Percentiles rank a stretch among this genome's conserved stretches.
These are phyloP conservation scores for Daktulosphaira vitifoliae DNA, from an alignment of 1,140 invertebrate species.

Conservation along the genomic window DNA sequence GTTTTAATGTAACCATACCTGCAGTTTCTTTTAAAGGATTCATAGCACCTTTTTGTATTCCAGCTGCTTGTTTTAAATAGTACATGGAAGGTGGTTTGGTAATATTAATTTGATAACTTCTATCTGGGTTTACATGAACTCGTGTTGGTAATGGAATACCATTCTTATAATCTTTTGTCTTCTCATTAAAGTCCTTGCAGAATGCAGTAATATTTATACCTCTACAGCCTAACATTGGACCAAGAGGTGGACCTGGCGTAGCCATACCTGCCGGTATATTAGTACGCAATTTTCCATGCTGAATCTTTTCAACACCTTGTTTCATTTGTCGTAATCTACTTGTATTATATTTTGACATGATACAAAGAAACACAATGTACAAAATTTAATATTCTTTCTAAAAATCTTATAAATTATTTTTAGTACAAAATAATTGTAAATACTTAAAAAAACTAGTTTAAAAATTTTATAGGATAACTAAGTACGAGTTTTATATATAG, in stretches of 20 bases:
- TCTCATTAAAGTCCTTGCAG: conserved; percentile 97
- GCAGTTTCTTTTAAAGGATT: conserved; percentile 62
- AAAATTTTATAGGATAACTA: too few species aligned
- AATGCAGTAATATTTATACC: conserved; percentile 93
- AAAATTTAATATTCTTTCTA: too few species aligned
- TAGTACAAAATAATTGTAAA: too few species aligned
- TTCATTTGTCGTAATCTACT: conserved; percentile 55
- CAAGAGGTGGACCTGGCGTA: conserved; percentile 76
- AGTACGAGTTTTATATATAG: too few species aligned
- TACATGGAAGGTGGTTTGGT: conserved; percentile 76
- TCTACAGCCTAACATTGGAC: conserved; percentile 82
- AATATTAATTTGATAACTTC: conserved; percentile 74
- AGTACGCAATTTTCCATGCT: conserved; percentile 62
- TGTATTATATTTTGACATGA: conserved; percentile 16
- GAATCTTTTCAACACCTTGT: conserved; percentile 61
- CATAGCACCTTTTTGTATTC: conserved; percentile 75
- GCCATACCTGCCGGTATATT: conserved; percentile 82
- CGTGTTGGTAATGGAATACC: conserved; percentile 84
- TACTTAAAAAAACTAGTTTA: too few species aligned
- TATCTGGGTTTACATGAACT: conserved; percentile 71
- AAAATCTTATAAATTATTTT: too few species aligned
- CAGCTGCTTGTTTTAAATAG: conserved; percentile 91
- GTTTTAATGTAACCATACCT: conserved; percentile 89
- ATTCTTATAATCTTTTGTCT: conserved; percentile 82
- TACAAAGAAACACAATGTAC: not conserved